Evolutionary conservation across 2,797 vertebrate genomes (phyloP), one percentile per base, ranked within the genome.

Genomic region (Lagocephalus sceleratus): DNA sequence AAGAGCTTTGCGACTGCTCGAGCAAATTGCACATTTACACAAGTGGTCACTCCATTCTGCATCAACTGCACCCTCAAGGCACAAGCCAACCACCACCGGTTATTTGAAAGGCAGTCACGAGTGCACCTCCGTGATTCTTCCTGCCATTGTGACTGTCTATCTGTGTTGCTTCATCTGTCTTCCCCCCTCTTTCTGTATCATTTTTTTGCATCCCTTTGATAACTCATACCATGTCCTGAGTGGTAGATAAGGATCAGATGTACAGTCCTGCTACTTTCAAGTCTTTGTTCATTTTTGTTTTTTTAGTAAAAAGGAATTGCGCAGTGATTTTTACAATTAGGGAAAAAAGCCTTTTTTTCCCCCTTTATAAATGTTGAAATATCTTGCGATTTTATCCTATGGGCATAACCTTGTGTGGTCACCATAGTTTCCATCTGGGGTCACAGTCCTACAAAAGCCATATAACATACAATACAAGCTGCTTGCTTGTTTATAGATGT

Each of bases 1-100:
- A 69, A 59, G 20, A 57, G 66, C 58, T 67, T 67, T 57, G 66
- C 63, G 66, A 75, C 52, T 67, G 60, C 65, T 65, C 41, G 45
- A 65, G 64, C 68, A 63, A 63, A 73, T 78, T 75, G 79, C 56
- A 73, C 53, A 63, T 76, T 82, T 63, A 45, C 39, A 60, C 48
- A 72, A 73, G 63, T 57, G 60, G 53, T 68, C 69, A 67, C 64
- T 79, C 20, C 3, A 46, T 67, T 64, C 54, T 45, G 45, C 50
- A 35, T 73, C 70, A 76, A 64, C 48, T 40, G 26, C 54, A 15
- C 73, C 54, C 72, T 67, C 22, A 48, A 73, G 73, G 66, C 55
- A 66, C 7, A 71, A 42, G 49, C 43, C 48, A 42, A 45, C 26
- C 29, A 49, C 50, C 63, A 68, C 65, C 48, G 48, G 41, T 38